phyloP scores from a whole-genome alignment of 1,140 invertebrate genomes.

The Tetragnatha versicolor region DNA sequence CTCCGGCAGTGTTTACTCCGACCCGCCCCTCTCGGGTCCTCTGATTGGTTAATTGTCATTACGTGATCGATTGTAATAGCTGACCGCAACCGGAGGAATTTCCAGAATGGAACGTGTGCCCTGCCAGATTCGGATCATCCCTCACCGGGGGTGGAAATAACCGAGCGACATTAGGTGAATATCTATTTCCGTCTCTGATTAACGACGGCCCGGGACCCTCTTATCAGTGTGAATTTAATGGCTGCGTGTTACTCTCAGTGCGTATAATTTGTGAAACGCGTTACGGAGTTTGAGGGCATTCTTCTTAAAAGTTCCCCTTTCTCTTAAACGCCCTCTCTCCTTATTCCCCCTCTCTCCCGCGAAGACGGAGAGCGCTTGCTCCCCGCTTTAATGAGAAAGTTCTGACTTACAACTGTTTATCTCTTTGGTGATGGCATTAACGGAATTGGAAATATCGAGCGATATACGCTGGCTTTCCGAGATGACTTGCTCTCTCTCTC shows the following conservation, averaged over 20 bases:
- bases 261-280: conserved; percentile 52
- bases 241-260: conserved; percentile 50
- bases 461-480: conserved; percentile 15
- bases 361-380: conserved; percentile 23
- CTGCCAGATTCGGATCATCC: conserved; percentile 35
- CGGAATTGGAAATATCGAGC: conserved; percentile 54
- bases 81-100: conserved; percentile 51
- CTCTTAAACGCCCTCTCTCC: conserved; percentile 25
- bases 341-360: conserved; percentile 16
- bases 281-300: conserved; percentile 36
- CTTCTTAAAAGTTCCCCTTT: conserved; percentile 46
- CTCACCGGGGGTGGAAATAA: conserved; percentile 40
- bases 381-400: conserved; percentile 53
- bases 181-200: conserved; percentile 50
- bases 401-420: conserved; percentile 54
- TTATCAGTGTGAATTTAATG: conserved; percentile 55
- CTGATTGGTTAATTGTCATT: conserved; percentile 54
- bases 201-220: conserved; percentile 31
- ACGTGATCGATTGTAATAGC: conserved; percentile 51
- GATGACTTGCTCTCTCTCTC: not conserved
- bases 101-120: not conserved
- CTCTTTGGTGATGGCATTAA: conserved; percentile 54
- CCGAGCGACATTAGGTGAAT: conserved; percentile 52
- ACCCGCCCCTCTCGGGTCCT: conserved; percentile 28
- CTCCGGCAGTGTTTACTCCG: conserved; percentile 39